A percentile compares a stretch with the other conserved stretches of the same genome.
phyloP scores from a whole-genome alignment of 2,113 vertebrate genomes.

The Platanista minor region DNA sequence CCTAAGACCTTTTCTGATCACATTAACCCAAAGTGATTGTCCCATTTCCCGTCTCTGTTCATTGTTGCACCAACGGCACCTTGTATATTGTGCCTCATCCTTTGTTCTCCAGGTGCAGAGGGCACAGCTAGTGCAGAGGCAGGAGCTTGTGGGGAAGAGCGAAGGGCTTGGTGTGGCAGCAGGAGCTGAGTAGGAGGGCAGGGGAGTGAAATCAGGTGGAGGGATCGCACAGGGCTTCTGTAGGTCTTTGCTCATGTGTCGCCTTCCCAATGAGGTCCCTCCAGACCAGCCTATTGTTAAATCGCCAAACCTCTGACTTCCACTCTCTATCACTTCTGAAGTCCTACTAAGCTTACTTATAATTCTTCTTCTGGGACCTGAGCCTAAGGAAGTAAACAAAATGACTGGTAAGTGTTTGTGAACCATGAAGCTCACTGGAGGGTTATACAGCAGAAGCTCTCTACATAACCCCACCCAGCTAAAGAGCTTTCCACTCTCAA shows the following conservation, averaged over 20 bases:
- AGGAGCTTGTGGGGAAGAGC: neutral
- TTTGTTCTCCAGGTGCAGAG: neutral
- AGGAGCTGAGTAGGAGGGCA: neutral
- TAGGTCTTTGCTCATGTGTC: neutral
- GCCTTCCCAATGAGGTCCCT: neutral
- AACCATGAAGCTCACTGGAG: neutral
- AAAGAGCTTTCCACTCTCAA: neutral
- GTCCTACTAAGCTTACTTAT: neutral
- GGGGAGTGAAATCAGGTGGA: neutral
- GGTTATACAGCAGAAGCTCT: neutral
- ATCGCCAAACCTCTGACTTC: neutral
- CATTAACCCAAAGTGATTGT: neutral
- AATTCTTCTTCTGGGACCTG: neutral
- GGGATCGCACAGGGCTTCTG: neutral
- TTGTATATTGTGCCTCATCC: neutral
- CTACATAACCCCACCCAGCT: neutral
- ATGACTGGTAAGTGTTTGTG: neutral
- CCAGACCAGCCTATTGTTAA: neutral
- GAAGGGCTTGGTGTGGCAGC: neutral
- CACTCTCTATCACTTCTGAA: neutral
- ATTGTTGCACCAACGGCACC: neutral
- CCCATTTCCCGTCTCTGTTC: neutral
- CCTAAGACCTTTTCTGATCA: neutral
- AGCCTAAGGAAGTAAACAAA: conserved; percentile 15
- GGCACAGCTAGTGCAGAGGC: neutral